These are phyloP conservation scores for Montipora capitata DNA, from an alignment of 92 coral and sea anemone genomes.

Conservation along the genomic window DNA sequence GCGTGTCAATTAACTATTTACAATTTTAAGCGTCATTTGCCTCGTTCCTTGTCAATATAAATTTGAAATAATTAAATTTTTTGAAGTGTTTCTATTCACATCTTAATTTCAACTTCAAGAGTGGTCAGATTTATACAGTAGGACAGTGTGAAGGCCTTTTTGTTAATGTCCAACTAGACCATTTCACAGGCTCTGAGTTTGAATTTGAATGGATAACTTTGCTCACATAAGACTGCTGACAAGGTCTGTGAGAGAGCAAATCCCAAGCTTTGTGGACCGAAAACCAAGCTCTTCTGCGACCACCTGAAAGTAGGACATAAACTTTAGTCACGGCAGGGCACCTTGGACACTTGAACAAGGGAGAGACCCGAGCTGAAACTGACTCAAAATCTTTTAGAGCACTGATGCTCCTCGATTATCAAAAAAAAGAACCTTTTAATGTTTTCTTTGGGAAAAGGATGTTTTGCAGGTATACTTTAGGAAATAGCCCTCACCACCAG, in stretches of 20 bases:
- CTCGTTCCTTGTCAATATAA: too few relatives aligned
- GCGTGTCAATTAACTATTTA: too few relatives aligned
- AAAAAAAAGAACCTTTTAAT: too few relatives aligned
- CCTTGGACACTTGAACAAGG: not conserved
- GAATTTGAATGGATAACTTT: slow-evolving; percentile 22
- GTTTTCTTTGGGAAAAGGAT: too few relatives aligned
- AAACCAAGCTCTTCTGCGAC: slow-evolving; percentile 31
- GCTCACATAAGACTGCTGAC: slow-evolving; percentile 18
- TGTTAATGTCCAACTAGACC: not conserved
- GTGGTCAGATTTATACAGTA: not conserved
- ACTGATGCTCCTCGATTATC: too few relatives aligned
- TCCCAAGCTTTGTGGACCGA: slow-evolving; percentile 15
- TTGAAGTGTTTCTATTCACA: too few relatives aligned
- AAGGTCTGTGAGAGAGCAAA: slow-evolving; percentile 37
- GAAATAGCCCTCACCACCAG: not conserved
- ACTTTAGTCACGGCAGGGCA: not conserved
- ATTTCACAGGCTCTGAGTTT: not conserved
- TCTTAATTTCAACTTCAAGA: too few relatives aligned
- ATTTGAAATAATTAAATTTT: too few relatives aligned
- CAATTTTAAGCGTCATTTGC: too few relatives aligned
- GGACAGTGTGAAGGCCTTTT: too few relatives aligned
- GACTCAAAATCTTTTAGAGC: too few relatives aligned
- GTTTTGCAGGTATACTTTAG: slow-evolving; percentile 70
- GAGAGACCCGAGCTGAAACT: too few relatives aligned
- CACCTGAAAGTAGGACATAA: not conserved